Evolutionary conservation across 2,797 vertebrate genomes (phyloP).

Genomic region (Macroramphosus scolopax): DNA sequence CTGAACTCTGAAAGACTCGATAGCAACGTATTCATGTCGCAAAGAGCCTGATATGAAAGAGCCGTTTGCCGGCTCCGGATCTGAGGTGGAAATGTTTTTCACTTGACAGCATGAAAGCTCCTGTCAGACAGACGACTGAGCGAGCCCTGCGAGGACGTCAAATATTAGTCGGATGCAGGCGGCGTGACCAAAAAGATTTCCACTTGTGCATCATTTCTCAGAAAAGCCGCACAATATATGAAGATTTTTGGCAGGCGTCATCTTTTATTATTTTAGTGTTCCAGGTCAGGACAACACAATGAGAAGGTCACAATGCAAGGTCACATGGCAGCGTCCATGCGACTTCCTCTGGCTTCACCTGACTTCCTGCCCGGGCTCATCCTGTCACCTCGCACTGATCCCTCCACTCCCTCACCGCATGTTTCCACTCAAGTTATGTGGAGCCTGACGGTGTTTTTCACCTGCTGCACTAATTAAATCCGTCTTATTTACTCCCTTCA

Average conservation of each 20-base stretch:
- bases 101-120: conserved; percentile 52
- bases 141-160: conserved; percentile 37
- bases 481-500: conserved; percentile 41
- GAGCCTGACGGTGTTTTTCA: conserved; percentile 24
- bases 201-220: conserved; percentile 22
- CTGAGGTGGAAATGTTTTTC: conserved; percentile 46
- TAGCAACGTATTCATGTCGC: conserved; percentile 37
- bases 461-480: conserved; percentile 47
- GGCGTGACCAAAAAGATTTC: conserved; percentile 30
- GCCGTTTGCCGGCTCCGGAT: conserved; percentile 44
- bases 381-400: conserved; percentile 47
- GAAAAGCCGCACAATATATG: conserved; percentile 1
- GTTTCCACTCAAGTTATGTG: conserved; percentile 46
- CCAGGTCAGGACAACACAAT: too few relatives aligned
- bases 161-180: conserved; percentile 41
- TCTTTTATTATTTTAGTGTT: conserved; percentile 26
- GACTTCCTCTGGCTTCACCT: conserved; percentile 58
- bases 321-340: conserved; percentile 37
- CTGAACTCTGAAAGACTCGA: conserved; percentile 17
- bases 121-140: conserved; percentile 29
- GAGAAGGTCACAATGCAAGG: conserved; percentile 43
- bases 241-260: conserved; percentile 23
- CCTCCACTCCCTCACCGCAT: conserved; percentile 47
- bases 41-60: conserved; percentile 41
- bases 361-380: conserved; percentile 55